Base-by-base conservation (phyloP, 92 coral and sea anemone species). In the Epizoanthus stellaris region DNA sequence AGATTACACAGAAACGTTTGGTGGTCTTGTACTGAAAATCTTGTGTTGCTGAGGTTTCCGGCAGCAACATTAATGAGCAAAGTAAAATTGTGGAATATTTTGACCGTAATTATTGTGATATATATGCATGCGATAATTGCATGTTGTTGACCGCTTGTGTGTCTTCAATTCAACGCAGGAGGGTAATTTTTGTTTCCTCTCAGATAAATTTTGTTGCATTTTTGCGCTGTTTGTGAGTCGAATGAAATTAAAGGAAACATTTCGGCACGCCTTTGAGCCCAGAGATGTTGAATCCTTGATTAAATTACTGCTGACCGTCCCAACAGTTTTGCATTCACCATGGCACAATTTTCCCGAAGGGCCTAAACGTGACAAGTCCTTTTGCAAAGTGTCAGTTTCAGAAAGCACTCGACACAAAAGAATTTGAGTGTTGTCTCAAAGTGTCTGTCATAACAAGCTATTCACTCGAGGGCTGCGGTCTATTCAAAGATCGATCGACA, bases 401-500 rank as follows among this genome's bases (percentile, higher is more conserved):
- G 25, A 63, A 79, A 63, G 83, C 83, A 21, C 54, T 79, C 25
- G 59, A 79, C 47, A 79, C 83, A 79, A 79, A 40, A 13, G 36
- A 12, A 19, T 21, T 10, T 19, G 11, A 23, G 58, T 9, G 25
- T 43, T 79, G 72, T 63, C 47, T 63, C 4, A 79, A 79, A 40
- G 58, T n/a, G 23, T 15, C 71, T 79, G 83, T 79, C 83, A 79
- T 39, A 79, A 79, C 72, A 79, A 79, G 9, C 71, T 23, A 62
- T 63, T 79, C 59, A 79, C 15, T 62, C 65, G 61, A 63, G 71
- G 65, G 17, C 63, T 63, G 70, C 83, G 83, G 72, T 79, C 70
- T 79, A 42, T 43, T 61, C 12, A 63, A 62, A 39, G 60, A 62
- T 16, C 40, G 43, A 40, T 34, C 60, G 21, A 76, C 30, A 30